Evolutionary conservation across 2,113 vertebrate species (phyloP).

Genomic region (Numida meleagris): DNA sequence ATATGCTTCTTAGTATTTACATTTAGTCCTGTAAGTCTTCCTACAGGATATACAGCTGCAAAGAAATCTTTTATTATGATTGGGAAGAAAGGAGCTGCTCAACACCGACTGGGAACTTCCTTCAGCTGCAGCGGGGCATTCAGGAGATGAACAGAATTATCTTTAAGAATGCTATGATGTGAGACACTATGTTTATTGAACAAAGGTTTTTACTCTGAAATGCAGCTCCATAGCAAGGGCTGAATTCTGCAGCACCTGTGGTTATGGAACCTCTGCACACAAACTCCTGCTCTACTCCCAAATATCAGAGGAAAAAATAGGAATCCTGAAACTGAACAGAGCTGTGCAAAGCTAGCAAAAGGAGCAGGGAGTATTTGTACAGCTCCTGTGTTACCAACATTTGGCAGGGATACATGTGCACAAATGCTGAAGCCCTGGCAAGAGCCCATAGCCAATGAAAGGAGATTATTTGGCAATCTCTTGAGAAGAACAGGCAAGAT

Average conservation of each 20-base stretch:
- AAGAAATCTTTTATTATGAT: background rate
- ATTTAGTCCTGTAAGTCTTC: background rate
- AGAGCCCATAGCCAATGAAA: constrained; percentile 24
- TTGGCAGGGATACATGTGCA: constrained; percentile 15
- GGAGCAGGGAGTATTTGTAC: background rate
- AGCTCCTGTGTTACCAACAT: background rate
- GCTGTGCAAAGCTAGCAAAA: background rate
- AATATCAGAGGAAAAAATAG: background rate
- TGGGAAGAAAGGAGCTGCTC: background rate
- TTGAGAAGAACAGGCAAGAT: constrained; percentile 18
- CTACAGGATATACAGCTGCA: background rate
- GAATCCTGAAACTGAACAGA: background rate
- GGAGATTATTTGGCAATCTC: constrained; percentile 36
- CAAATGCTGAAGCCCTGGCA: constrained; percentile 40
- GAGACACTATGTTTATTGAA: background rate
- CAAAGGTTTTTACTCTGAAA: background rate
- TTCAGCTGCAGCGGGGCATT: background rate
- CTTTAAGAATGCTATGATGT: background rate
- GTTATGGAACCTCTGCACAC: background rate
- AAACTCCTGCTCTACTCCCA: background rate
- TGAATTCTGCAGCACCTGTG: background rate
- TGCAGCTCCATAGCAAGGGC: background rate
- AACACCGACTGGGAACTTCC: background rate
- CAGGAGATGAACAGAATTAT: background rate
- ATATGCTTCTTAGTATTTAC: background rate